Evolutionary conservation across 2,113 vertebrate genomes (phyloP), one percentile per base, ranked within the genome.

Genomic region (Ornithorhynchus anatinus): DNA sequence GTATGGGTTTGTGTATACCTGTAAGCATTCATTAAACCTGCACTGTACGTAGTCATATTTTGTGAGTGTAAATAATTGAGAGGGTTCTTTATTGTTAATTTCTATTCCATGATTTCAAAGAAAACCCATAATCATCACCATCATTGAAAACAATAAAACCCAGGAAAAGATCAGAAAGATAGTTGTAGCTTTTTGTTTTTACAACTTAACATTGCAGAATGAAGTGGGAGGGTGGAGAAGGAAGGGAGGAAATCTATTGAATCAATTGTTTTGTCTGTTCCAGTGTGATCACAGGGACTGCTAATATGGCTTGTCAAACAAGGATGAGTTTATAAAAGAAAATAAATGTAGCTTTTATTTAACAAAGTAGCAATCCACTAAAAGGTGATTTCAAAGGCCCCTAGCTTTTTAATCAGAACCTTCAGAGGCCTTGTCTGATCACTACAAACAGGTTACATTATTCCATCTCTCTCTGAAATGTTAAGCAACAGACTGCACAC

Each of bases 381-480:
- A 82, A 84, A 90, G 80, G 63, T 91, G 76, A 66, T 90, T 92
- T 91, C 86, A 89, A 91, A 93, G 75, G 64, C 84, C 87, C 74
- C 69, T 64, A 68, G 66, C 19, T 84, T 57, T 89, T 92, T 92
- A 91, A 90, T 90, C 89, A 75, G 58, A 86, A 58, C 76, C 77
- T 91, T 88, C 72, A 77, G 87, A 84, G 86, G 25, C 7, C 17
- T 79, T 83, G 72, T 85, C 89, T 94, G 86, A 92, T 90, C 86
- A 81, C 65, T 67, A 71, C 84, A 89, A 92, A 91, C 77, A 89
- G 84, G 60, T 57, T 85, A 37, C 59, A 84, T 91, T 88, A 50
- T 91, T 91, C 81, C 74, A 35, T 50, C 39, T 86, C 81, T 74
- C 84, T 77, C 52, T 86, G 78, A 82, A 45, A 88, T 71, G 54